Percentiles rank a stretch among this genome's conserved stretches.
Conservation (phyloP, 2,113 vertebrate species). For the Menidia beryllina region DNA sequence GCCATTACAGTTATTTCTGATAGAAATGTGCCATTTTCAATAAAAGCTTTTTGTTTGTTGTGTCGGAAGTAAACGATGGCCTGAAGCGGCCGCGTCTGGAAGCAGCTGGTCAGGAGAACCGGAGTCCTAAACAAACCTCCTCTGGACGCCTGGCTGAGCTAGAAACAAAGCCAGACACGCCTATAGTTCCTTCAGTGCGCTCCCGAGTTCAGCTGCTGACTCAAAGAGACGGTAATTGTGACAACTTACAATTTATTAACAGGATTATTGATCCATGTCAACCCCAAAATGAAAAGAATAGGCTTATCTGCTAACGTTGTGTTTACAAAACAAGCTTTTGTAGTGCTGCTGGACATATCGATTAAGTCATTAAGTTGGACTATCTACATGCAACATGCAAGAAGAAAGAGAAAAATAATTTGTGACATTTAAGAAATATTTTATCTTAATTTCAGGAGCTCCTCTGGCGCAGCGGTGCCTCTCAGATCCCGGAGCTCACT, state of each 20-base stretch:
- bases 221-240: constrained; percentile 68
- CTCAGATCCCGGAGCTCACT: constrained; percentile 71
- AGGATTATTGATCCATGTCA: no score
- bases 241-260: neutral
- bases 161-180: constrained; percentile 75
- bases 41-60: neutral
- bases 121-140: constrained; percentile 36
- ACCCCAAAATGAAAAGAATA: no score
- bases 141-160: constrained; percentile 48
- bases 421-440: no score
- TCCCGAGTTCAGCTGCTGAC: constrained; percentile 73
- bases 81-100: constrained; percentile 76
- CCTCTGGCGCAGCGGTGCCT: constrained; percentile 62
- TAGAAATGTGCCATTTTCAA: neutral
- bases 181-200: constrained; percentile 68
- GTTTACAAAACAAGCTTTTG: no score
- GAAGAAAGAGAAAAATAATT: no score
- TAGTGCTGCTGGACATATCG: no score
- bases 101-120: constrained; percentile 69
- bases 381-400: neutral
- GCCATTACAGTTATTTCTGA: neutral
- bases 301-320: no score
- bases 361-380: constrained; percentile 12
- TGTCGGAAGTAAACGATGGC: constrained; percentile 55
- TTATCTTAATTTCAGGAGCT: constrained; percentile 17